phyloP scores from a whole-genome alignment of 2,113 vertebrate species.

The Tachysurus vachellii region DNA sequence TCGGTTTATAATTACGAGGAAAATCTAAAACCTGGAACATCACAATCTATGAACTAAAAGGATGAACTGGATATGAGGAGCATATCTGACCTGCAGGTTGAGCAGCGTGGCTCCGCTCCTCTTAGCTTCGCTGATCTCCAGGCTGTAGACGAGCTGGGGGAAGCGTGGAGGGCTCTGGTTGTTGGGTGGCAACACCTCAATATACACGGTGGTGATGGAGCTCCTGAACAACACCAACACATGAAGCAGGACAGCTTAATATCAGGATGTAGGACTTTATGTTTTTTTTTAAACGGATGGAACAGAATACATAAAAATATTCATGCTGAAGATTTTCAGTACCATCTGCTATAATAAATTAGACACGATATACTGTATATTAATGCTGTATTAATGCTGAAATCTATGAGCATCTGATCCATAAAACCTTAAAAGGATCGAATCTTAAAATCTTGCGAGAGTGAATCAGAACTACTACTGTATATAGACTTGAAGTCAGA shows the following conservation, averaged over 20 bases:
- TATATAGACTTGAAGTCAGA: neutral
- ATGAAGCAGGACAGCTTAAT: neutral
- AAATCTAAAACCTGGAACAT: too few relatives aligned
- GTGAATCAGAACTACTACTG: neutral
- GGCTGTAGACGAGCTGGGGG: constrained; percentile 83
- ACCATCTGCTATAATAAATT: constrained; percentile 18
- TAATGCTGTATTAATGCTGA: neutral
- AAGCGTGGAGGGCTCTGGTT: constrained; percentile 97
- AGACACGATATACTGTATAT: neutral
- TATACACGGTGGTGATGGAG: constrained; percentile 95
- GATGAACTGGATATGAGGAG: neutral
- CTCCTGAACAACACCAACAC: constrained; percentile 72
- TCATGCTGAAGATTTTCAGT: neutral
- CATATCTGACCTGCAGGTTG: constrained; percentile 84
- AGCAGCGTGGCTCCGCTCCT: constrained; percentile 86
- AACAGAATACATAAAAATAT: neutral
- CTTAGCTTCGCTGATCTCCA: constrained; percentile 97
- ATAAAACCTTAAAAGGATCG: neutral
- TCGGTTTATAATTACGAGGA: too few relatives aligned
- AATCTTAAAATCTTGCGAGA: neutral
- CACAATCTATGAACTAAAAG: neutral
- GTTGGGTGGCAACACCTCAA: constrained; percentile 95
- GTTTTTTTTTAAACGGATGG: neutral
- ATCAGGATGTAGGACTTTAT: neutral
- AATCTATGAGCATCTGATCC: neutral